Base-by-base conservation (phyloP, 2,113 vertebrate species). In the Atractosteus spatula region DNA sequence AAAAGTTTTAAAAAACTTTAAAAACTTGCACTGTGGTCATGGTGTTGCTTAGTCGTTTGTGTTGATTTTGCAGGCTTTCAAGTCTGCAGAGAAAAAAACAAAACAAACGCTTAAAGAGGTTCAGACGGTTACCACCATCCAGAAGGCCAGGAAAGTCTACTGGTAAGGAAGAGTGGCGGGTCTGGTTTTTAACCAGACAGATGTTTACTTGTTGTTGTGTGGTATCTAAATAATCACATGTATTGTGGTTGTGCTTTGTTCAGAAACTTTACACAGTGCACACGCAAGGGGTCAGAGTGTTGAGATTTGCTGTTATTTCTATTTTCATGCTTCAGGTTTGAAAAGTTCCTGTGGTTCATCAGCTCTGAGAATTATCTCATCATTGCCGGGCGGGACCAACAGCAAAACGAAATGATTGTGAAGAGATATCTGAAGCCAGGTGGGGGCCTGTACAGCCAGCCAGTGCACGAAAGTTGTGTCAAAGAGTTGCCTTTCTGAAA, bases 291-390 rank as follows among this genome's bases (percentile, higher is more conserved):
- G 1, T 29, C 63, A 67, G 42, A n/a, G 66, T 66, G 59, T 29
- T 29, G 29, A 29, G 29, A 29, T 29, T 29, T 29, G 29, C 29
- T 29, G 29, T 29, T 10, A 2, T 51, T 13, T 68, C 12, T 67
- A 3, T 62, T 47, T 43, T 61, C 62, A 56, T 42, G 12, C 17
- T 80, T 62, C 88, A 99, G 97, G 97, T 99, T 99, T 93, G 97
- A 99, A 88, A 99, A 99, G 91, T 99, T 99, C 89, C 83, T 99
- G 72, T 99, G 97, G 97, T 99, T 99, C 88, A 90, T 99, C 77
- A 99, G 96, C 82, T 96, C 97, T 2, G 97, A 99, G 86, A 99
- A 99, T 81, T 99, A 96, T 82, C 92, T 99, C 0, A 78, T 99
- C 66, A 98, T 99, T 57, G 96, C 97, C 70, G 97, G 97, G 62